Percentiles rank a stretch among this genome's conserved stretches.
Conservation (phyloP, 2,888 invertebrate genomes). For the Volucella inanis region DNA sequence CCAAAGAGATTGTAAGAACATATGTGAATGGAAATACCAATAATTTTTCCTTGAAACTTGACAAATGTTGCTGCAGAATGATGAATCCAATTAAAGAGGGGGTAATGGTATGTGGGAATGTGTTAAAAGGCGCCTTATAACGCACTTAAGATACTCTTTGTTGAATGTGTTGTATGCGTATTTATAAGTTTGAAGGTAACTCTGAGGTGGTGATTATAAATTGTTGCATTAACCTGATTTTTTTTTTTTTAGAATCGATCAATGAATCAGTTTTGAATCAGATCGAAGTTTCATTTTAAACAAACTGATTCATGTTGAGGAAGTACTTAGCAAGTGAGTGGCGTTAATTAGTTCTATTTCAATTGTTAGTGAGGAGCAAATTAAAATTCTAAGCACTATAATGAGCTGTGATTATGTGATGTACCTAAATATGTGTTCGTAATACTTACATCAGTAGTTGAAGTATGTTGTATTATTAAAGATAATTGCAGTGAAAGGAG, state of each 20-base stretch:
- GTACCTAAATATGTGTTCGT: too few relatives aligned
- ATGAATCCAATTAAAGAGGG: conserved; percentile 1
- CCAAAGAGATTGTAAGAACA: conserved; percentile 13
- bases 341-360: too few relatives aligned
- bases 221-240: conserved; percentile 52
- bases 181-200: conserved; percentile 25
- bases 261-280: not conserved
- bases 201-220: conserved; percentile 22
- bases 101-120: not conserved
- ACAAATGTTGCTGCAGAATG: conserved; percentile 11
- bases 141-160: conserved; percentile 8
- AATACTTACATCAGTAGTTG: too few relatives aligned
- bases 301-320: conserved; percentile 52
- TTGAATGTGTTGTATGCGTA: not conserved
- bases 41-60: conserved; percentile 52
- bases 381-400: too few relatives aligned
- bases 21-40: conserved; percentile 51
- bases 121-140: conserved; percentile 13
- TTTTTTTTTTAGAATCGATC: conserved; percentile 31
- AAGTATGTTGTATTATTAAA: too few relatives aligned
- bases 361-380: too few relatives aligned
- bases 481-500: too few relatives aligned
- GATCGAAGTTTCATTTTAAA: conserved; percentile 6
- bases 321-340: conserved; percentile 5
- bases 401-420: too few relatives aligned